Conservation (phyloP, 1,140 invertebrate species). For the Euura saliciscinereae region DNA sequence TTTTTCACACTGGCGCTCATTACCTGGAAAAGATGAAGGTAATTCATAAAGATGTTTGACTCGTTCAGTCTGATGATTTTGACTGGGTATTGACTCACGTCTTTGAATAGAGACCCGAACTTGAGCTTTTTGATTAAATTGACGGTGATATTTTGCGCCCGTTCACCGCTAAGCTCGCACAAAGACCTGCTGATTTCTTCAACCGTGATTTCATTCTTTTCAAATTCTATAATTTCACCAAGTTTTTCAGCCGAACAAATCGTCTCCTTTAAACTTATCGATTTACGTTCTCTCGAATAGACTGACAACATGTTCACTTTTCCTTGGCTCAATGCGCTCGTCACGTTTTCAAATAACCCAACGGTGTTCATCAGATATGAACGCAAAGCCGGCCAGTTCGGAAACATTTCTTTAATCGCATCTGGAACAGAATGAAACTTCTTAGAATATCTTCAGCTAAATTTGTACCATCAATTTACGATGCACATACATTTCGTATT, state of each 20-base stretch:
- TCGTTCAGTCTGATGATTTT: background rate
- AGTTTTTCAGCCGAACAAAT: constrained; percentile 50
- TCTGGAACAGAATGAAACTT: constrained; percentile 34
- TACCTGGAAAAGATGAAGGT: constrained; percentile 35
- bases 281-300: constrained; percentile 44
- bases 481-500: constrained; percentile 44
- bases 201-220: constrained; percentile 34
- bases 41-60: background rate
- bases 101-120: constrained; percentile 58
- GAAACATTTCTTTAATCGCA: constrained; percentile 49
- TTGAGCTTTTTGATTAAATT: constrained; percentile 60
- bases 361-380: constrained; percentile 44
- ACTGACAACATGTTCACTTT: constrained; percentile 54
- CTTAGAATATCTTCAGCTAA: background rate
- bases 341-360: constrained; percentile 36
- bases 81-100: constrained; percentile 43
- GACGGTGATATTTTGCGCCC: constrained; percentile 52
- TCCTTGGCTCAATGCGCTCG: constrained; percentile 39
- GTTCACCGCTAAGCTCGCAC: constrained; percentile 54
- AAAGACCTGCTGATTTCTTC: constrained; percentile 54
- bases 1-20: constrained; percentile 55
- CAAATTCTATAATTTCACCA: constrained; percentile 44
- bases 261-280: constrained; percentile 46
- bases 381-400: constrained; percentile 49
- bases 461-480: too few relatives aligned